Percentiles rank a stretch among this genome's conserved stretches.
phyloP scores from a whole-genome alignment of 37 sponge, comb jelly and placozoan genomes.

The Lycopodina hypogea region DNA sequence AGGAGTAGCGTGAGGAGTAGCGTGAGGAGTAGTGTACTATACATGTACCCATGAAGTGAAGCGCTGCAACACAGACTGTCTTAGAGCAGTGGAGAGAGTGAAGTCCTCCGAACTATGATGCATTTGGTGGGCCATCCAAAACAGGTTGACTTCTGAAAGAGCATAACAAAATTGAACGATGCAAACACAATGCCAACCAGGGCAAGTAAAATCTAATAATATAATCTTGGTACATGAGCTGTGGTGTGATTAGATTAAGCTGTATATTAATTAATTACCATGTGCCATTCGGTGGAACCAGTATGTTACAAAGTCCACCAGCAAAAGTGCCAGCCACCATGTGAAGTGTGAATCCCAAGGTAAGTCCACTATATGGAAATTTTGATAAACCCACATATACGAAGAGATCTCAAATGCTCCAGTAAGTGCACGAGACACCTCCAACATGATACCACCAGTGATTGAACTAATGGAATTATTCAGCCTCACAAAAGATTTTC shows the following conservation, averaged over 20 bases:
- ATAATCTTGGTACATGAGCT: too few species aligned
- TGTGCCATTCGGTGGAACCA: constrained; percentile 88
- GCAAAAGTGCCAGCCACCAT: constrained; percentile 81
- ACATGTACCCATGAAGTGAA: constrained; percentile 82
- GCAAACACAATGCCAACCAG: too few species aligned
- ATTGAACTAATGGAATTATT: constrained; percentile 84
- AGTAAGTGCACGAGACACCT: not conserved
- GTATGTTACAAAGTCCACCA: constrained; percentile 76
- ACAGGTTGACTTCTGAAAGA: constrained; percentile 69
- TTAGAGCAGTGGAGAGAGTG: constrained; percentile 86
- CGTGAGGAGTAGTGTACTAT: too few species aligned
- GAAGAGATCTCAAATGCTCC: constrained; percentile 41
- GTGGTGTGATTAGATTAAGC: too few species aligned
- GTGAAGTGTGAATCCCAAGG: constrained; percentile 87
- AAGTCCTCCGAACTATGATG: constrained; percentile 97
- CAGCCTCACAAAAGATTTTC: constrained; percentile 27
- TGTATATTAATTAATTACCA: too few species aligned
- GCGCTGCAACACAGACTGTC: constrained; percentile 77
- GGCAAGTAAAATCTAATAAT: too few species aligned
- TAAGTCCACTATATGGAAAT: constrained; percentile 41
- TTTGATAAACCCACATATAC: constrained; percentile 71
- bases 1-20: too few species aligned
- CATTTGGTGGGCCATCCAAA: constrained; percentile 92
- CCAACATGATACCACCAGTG: constrained; percentile 58
- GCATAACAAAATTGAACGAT: too few species aligned